These are phyloP conservation scores for Dasysyrphus albostriatus DNA, from an alignment of 2,888 invertebrate genomes.

Conservation along the genomic window DNA sequence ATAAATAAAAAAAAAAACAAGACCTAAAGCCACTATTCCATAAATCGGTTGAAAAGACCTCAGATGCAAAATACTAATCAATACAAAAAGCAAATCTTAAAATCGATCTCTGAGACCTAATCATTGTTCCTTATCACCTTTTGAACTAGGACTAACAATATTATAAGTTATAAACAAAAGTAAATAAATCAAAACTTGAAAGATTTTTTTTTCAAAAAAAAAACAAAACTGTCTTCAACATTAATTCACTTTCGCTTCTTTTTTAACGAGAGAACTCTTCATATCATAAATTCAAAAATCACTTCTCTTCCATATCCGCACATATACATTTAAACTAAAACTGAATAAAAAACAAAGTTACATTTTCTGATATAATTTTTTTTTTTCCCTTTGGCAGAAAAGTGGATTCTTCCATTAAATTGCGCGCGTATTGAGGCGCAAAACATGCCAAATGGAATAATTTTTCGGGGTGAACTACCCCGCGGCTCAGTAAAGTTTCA, in stretches of 20 bases:
- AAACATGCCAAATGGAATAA: constrained; percentile 79
- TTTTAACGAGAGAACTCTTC: constrained; percentile 37
- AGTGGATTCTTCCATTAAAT: constrained; percentile 83
- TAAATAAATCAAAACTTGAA: constrained; percentile 30
- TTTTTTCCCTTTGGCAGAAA: constrained; percentile 49
- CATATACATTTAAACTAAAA: constrained; percentile 37
- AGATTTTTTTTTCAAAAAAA: neutral
- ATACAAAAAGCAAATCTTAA: too few relatives aligned
- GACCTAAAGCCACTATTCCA: too few relatives aligned
- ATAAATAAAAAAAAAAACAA: too few relatives aligned
- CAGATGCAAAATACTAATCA: too few relatives aligned
- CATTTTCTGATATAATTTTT: constrained; percentile 30
- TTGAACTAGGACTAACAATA: neutral
- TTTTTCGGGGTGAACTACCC: constrained; percentile 72
- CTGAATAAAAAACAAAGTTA: constrained; percentile 55
- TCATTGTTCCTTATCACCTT: too few relatives aligned
- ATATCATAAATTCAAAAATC: constrained; percentile 75
- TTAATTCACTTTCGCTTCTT: constrained; percentile 23
- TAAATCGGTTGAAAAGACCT: too few relatives aligned
- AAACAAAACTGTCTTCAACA: constrained; percentile 32
- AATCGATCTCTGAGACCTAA: too few relatives aligned
- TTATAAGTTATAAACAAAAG: constrained; percentile 11
- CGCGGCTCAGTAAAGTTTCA: constrained; percentile 74
- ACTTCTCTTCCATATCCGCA: constrained; percentile 50
- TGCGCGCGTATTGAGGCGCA: constrained; percentile 81